Conservation (phyloP, 2,888 invertebrate species). For the Patella ulyssiponensis region DNA sequence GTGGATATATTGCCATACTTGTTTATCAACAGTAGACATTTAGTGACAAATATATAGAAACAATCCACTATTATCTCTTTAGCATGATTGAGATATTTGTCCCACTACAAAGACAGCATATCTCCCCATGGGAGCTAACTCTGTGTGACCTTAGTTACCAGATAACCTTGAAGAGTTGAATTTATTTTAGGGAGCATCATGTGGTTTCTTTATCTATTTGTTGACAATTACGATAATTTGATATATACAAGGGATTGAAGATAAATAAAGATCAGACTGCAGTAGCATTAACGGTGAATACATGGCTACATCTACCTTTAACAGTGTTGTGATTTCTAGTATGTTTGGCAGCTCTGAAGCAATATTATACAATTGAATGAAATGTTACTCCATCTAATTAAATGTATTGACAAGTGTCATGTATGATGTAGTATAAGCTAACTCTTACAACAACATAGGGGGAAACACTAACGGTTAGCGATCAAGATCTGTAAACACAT, state of each 20-base stretch:
- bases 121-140: not conserved
- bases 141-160: constrained; percentile 3
- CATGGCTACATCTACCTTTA: too few relatives aligned
- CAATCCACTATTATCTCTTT: not conserved
- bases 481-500: too few relatives aligned
- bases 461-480: too few relatives aligned
- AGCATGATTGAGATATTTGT: constrained; percentile 3
- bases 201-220: not conserved
- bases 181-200: not conserved
- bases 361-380: too few relatives aligned
- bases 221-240: constrained; percentile 9
- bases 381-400: too few relatives aligned
- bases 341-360: too few relatives aligned
- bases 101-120: not conserved
- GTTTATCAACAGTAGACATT: not conserved
- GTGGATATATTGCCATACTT: not conserved
- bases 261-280: not conserved
- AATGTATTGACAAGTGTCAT: too few relatives aligned
- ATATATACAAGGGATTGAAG: constrained; percentile 4
- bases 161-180: constrained; percentile 4
- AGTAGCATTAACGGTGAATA: too few relatives aligned
- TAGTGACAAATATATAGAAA: not conserved
- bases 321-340: too few relatives aligned
- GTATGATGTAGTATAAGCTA: too few relatives aligned
- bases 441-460: too few relatives aligned